These are phyloP conservation scores for Molossus alvarezi DNA, from an alignment of 2,797 vertebrate genomes.

Conservation along the genomic window DNA sequence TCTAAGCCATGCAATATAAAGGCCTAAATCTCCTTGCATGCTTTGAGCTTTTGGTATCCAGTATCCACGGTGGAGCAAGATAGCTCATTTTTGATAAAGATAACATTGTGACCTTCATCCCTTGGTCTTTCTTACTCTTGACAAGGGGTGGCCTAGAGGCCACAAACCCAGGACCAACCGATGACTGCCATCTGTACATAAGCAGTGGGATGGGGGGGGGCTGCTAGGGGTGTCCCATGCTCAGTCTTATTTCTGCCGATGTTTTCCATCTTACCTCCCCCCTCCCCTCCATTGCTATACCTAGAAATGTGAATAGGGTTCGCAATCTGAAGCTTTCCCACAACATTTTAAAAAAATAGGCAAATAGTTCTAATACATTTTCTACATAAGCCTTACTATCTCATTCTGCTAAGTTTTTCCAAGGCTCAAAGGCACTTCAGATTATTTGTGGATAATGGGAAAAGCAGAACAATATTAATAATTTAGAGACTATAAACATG, in stretches of 20 bases:
- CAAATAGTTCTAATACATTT: conserved; percentile 20
- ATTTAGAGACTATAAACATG: not conserved
- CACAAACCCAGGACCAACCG: not conserved
- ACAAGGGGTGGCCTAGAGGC: not conserved
- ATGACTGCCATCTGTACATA: not conserved
- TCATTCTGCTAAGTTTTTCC: conserved; percentile 33
- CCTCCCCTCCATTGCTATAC: not conserved
- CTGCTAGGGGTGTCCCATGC: too few species aligned
- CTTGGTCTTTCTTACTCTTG: not conserved
- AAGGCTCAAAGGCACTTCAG: not conserved
- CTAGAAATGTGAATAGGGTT: not conserved
- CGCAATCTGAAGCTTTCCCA: not conserved
- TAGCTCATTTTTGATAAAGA: not conserved
- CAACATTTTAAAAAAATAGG: not conserved
- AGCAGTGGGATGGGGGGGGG: not conserved
- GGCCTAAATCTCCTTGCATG: not conserved
- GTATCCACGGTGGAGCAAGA: not conserved
- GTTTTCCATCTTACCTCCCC: not conserved
- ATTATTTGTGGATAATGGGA: conserved; percentile 53
- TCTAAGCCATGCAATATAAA: not conserved
- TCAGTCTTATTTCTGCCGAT: not conserved
- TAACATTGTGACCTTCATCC: not conserved
- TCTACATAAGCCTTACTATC: not conserved
- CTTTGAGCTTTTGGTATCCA: not conserved
- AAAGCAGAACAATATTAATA: conserved; percentile 4